A percentile compares a stretch with the other conserved stretches of the same genome.
These are phyloP conservation scores for Pseudochirops corinnae DNA, from an alignment of 2,797 vertebrate species.

Conservation along the genomic window DNA sequence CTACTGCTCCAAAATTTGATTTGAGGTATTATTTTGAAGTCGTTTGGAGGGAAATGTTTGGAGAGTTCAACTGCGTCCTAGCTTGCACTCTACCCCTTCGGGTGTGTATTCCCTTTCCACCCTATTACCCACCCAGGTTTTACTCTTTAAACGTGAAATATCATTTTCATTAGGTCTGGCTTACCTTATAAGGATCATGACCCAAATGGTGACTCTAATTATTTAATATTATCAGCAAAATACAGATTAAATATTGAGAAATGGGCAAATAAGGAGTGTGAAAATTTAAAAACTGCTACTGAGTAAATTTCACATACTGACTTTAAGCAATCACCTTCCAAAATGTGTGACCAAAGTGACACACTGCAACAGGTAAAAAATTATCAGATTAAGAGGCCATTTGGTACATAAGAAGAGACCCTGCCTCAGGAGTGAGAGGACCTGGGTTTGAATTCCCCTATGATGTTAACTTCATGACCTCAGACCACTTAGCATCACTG, in stretches of 20 bases:
- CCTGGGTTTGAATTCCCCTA: background rate
- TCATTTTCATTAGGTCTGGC: slow-evolving; percentile 58
- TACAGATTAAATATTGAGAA: slow-evolving; percentile 46
- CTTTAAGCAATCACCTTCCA: slow-evolving; percentile 20
- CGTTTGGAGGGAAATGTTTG: background rate
- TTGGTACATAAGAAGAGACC: background rate
- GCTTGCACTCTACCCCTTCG: background rate
- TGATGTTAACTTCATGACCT: background rate
- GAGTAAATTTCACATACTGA: slow-evolving; percentile 37
- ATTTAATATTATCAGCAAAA: slow-evolving; percentile 66
- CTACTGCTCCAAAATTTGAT: background rate
- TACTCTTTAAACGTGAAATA: slow-evolving; percentile 41
- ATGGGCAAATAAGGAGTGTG: background rate
- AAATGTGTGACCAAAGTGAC: slow-evolving; percentile 28
- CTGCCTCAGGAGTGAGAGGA: background rate
- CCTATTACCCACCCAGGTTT: background rate
- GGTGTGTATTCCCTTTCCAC: background rate
- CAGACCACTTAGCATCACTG: background rate
- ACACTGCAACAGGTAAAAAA: background rate
- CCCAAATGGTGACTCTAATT: slow-evolving; percentile 58
- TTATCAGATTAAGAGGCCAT: background rate
- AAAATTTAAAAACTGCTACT: slow-evolving; percentile 40
- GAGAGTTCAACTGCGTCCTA: background rate
- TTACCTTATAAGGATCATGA: slow-evolving; percentile 57
- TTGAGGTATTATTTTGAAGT: background rate